Base-by-base conservation (phyloP, 2,113 vertebrate genomes). In the Bucco capensis region DNA sequence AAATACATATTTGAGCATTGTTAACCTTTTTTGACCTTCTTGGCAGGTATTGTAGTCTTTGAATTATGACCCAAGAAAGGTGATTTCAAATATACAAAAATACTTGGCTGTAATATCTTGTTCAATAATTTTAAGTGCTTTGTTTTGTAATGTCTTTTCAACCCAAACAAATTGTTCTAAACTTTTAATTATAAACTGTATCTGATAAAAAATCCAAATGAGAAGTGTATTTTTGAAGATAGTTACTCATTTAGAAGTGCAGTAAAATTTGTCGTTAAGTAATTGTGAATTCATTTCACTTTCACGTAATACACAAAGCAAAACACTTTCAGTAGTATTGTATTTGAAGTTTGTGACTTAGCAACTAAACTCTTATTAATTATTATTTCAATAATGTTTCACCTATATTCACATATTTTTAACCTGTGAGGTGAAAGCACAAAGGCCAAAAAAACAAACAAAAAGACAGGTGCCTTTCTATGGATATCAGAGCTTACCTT, bases 201-300 rank as follows among this genome's bases (percentile, higher is more conserved):
- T 95, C 91, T 96, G 79, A 94, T 95, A 91, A 35, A 93, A 96
- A 96, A 91, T 33, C 78, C 40, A 42, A 42, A 42, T 18, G 49
- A 94, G 74, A 96, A 93, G 67, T 96, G 94, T 97, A 94, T 97
- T 97, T 97, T 97, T 96, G 86, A 93, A 96, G 83, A 70, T 61
- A 96, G 88, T 69, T 84, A 76, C 69, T 77, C 47, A 83, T 94
- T 95, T 95, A 96, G 80, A 95, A 96, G 85, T 91, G 49, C 58
- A 96, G 97, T 96, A 94, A 94, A 95, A 87, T 62, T 92, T 96
- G 83, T 96, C 77, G 58, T 92, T 86, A 84, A 89, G 79, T 92
- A 86, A 92, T 90, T 67, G 51, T 66, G 79, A 91, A 77, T 95
- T 86, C 94, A 67, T 88, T 97, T 95, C 72, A 73, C 66, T 85